A percentile compares a stretch with the other conserved stretches of the same genome.
Conservation (phyloP, 2,888 invertebrate genomes). For the Silvanus unidentatus region DNA sequence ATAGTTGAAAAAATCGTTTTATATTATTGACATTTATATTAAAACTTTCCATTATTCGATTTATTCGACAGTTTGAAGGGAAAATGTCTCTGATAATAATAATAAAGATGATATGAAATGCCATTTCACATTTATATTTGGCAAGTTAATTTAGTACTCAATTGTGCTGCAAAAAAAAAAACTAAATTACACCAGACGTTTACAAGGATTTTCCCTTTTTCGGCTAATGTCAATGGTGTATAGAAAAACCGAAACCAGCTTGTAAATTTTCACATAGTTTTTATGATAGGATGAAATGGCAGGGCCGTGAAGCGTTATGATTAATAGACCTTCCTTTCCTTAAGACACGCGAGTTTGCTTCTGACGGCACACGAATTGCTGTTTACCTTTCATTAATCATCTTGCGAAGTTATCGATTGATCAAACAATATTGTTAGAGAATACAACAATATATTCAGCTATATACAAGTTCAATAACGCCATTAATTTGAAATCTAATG, state of each 20-base stretch:
- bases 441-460: constrained; percentile 13
- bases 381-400: constrained; percentile 37
- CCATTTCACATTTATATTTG: too few relatives aligned
- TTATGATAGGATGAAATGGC: constrained; percentile 6
- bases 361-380: constrained; percentile 33
- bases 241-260: neutral
- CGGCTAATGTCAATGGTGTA: neutral
- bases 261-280: constrained; percentile 8
- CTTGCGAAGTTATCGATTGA: constrained; percentile 29
- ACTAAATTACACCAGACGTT: too few relatives aligned
- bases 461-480: constrained; percentile 7
- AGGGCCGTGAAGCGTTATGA: constrained; percentile 22
- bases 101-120: too few relatives aligned
- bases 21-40: too few relatives aligned
- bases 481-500: constrained; percentile 3
- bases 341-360: constrained; percentile 32
- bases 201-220: too few relatives aligned
- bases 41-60: too few relatives aligned
- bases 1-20: too few relatives aligned
- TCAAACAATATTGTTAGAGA: constrained; percentile 20
- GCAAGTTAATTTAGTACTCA: too few relatives aligned
- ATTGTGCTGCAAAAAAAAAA: too few relatives aligned
- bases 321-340: constrained; percentile 28
- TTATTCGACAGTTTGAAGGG: too few relatives aligned
- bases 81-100: too few relatives aligned